Percentiles rank a stretch among this genome's conserved stretches.
Evolutionary conservation across 2,113 vertebrate genomes (phyloP).

Genomic region (Saimiri boliviensis): DNA sequence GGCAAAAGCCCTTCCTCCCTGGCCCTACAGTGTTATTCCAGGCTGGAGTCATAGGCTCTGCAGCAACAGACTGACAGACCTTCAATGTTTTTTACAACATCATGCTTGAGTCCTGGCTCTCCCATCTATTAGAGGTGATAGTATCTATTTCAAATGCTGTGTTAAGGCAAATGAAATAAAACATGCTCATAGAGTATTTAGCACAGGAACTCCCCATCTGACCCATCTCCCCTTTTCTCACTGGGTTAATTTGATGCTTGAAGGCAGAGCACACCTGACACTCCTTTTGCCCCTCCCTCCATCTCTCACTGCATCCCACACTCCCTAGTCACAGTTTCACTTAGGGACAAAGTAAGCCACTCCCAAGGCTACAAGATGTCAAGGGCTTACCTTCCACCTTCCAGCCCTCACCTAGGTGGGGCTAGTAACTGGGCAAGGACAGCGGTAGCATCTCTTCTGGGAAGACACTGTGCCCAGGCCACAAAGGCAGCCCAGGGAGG

Average conservation of each 20-base stretch:
- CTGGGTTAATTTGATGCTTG: background rate
- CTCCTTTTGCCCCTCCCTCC: background rate
- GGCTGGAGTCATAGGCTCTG: fast-evolving
- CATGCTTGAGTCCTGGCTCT: background rate
- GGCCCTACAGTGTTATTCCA: background rate
- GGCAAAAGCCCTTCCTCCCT: background rate
- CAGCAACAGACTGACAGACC: too few relatives aligned
- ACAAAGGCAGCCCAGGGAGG: background rate
- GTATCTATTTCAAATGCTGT: background rate
- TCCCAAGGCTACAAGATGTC: background rate
- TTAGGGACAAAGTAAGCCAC: background rate
- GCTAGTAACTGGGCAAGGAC: background rate
- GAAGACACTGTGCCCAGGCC: background rate
- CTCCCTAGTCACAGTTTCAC: background rate
- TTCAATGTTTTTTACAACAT: too few relatives aligned
- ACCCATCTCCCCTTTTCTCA: background rate
- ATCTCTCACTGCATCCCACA: background rate
- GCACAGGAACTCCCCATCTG: background rate
- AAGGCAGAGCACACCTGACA: background rate
- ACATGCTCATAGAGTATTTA: background rate
- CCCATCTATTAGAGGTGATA: background rate
- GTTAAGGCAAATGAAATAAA: background rate
- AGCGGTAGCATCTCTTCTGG: background rate
- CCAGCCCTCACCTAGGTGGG: too few relatives aligned
- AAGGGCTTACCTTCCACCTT: background rate